Evolutionary conservation across 2,888 invertebrate species (phyloP).

Genomic region (Schizotus pectinicornis): DNA sequence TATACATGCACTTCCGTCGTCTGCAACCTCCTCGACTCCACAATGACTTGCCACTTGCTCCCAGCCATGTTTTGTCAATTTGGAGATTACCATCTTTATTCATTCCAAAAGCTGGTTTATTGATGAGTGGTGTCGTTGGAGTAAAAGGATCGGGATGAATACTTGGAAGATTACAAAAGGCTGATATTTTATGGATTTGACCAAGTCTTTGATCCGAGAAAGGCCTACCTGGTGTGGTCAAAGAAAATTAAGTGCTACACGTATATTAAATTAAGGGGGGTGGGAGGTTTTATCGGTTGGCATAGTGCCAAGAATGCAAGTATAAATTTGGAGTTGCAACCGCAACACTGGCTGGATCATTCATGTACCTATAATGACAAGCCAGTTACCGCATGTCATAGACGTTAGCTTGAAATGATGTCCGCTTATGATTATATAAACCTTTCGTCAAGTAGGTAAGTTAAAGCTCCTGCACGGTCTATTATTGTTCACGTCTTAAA

Average conservation of each 20-base stretch:
- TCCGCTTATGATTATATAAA: background rate
- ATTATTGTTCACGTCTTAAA: too few relatives aligned
- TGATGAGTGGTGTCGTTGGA: conserved; percentile 26
- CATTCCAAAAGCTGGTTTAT: conserved; percentile 21
- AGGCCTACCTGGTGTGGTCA: too few relatives aligned
- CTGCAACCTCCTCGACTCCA: conserved; percentile 29
- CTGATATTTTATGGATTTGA: too few relatives aligned
- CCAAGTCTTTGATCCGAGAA: too few relatives aligned
- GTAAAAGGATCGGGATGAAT: too few relatives aligned
- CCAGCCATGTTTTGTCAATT: conserved; percentile 39
- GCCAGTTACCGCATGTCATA: conserved; percentile 13
- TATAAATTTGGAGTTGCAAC: conserved; percentile 21
- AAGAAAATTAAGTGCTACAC: too few relatives aligned
- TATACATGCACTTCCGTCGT: conserved; percentile 34
- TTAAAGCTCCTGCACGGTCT: too few relatives aligned
- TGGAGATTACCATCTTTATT: conserved; percentile 27
- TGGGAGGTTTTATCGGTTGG: too few relatives aligned
- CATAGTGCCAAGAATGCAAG: background rate
- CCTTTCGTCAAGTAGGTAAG: too few relatives aligned
- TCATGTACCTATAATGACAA: conserved; percentile 14
- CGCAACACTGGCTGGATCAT: conserved; percentile 8
- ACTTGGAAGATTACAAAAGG: too few relatives aligned
- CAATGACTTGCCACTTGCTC: conserved; percentile 38
- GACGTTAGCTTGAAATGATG: conserved; percentile 18
- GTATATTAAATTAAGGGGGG: too few relatives aligned